phyloP scores from a whole-genome alignment of 2,113 vertebrate species.

The Phaetusa simplex region DNA sequence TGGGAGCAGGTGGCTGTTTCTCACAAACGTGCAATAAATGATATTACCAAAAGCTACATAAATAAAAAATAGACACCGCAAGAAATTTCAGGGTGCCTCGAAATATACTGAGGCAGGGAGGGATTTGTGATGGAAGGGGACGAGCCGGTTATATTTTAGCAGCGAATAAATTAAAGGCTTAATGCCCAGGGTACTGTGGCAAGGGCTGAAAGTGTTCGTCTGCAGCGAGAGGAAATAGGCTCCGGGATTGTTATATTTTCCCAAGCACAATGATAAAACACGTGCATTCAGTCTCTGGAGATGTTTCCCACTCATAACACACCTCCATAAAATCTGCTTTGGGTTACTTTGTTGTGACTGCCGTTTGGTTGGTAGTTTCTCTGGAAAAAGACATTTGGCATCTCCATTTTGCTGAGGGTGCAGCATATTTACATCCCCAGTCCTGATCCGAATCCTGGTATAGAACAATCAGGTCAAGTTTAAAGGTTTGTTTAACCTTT shows the following conservation, averaged over 20 bases:
- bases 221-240: not conserved
- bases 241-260: not conserved
- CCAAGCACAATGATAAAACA: not conserved
- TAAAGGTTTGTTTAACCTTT: not conserved
- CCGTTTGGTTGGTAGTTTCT: accelerated
- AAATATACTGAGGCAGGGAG: not conserved
- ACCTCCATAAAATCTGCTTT: not conserved
- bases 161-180: not conserved
- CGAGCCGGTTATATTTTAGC: not conserved
- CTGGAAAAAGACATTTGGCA: not conserved
- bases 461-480: not conserved
- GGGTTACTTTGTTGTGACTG: not conserved
- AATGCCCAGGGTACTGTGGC: not conserved
- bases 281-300: not conserved
- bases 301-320: not conserved
- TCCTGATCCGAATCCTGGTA: accelerated
- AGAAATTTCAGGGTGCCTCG: not conserved
- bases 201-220: not conserved
- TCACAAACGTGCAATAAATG: not conserved
- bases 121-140: not conserved
- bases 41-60: not conserved
- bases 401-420: not conserved
- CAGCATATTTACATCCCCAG: not conserved
- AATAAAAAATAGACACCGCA: not conserved
- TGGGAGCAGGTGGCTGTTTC: not conserved